Evolutionary conservation across 2,113 vertebrate species (phyloP), one percentile per base, ranked within the genome.

Genomic region (Pterocles orientalis): DNA sequence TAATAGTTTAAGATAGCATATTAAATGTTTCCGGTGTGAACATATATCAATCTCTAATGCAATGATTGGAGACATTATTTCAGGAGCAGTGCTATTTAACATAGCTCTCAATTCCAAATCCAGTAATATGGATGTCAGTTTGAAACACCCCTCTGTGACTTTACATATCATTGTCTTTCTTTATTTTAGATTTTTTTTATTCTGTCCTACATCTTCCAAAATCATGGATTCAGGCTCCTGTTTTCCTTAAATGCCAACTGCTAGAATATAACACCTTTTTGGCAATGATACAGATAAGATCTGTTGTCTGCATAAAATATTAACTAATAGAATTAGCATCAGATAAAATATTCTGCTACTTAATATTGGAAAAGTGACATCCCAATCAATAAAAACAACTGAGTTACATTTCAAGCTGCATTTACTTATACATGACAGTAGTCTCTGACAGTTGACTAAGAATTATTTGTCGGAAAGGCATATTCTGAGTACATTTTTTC

Each of bases 201-300:
- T 94, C 43, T 80, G 72, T 95, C 70, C 78, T 92, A 58, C 41
- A 28, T 86, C 54, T 96, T 61, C 53, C 34, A 53, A 72, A 83
- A 94, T 91, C 88, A 53, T 31, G 51, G 69, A 83, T 94, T 91
- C 88, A 53, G 48, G n/a, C 80, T 92, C 60, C 31, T 58, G 34
- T 86, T 88, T 92, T 97, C 76, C 88, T 96, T 94, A 79, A 77
- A 95, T 88, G 68, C 86, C 91, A 97, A 90, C 94, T 98, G 89
- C 89, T 97, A 96, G 92, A 96, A 97, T 97, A 94, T 88, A 97
- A 97, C 92, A 96, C 80, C 86, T 95, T 94, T 84, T 93, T 97
- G 92, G 92, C 95, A 97, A 96, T 95, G 88, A 48, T 95, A 93
- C 77, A 91, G 79, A 88, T 83, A 94, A 95, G 93, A 96, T 95